Conservation (phyloP, 2,797 vertebrate species). For the Zalophus californianus region DNA sequence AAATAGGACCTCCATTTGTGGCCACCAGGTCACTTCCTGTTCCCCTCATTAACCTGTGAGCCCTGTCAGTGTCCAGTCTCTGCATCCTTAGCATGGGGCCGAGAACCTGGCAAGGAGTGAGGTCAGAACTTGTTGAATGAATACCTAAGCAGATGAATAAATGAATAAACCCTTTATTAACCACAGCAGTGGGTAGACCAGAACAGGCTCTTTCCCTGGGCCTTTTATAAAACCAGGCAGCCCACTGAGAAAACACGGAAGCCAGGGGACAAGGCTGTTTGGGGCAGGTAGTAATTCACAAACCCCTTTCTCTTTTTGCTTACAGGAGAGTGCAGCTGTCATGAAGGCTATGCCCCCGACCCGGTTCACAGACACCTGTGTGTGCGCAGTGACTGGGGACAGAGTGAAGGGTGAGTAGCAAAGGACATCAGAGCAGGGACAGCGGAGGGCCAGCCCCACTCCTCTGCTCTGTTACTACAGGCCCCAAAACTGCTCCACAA, state of each 20-base stretch:
- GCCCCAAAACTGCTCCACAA: not conserved
- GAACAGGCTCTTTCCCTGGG: not conserved
- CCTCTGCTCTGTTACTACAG: not conserved
- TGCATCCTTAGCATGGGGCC: not conserved
- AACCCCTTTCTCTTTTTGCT: conserved; percentile 50
- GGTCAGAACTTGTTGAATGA: not conserved
- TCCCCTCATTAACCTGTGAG: not conserved
- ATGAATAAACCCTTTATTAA: not conserved
- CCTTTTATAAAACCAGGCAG: not conserved
- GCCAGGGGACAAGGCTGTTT: not conserved
- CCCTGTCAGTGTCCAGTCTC: not conserved
- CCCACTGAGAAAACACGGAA: not conserved
- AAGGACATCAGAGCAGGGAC: no score
- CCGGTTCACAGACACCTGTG: conserved; percentile 95
- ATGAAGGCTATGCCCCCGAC: conserved; percentile 96
- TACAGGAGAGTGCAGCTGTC: conserved; percentile 98
- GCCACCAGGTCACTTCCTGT: not conserved
- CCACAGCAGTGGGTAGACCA: no score
- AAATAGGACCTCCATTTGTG: not conserved
- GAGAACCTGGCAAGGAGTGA: not conserved
- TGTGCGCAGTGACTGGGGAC: conserved; percentile 97
- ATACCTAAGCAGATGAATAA: not conserved
- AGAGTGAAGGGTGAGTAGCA: conserved; percentile 96
- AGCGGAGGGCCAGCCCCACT: not conserved
- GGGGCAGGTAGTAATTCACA: not conserved